A percentile compares a stretch with the other conserved stretches of the same genome.
These are phyloP conservation scores for Sebastes fasciatus DNA, from an alignment of 2,113 vertebrate species.

Conservation along the genomic window DNA sequence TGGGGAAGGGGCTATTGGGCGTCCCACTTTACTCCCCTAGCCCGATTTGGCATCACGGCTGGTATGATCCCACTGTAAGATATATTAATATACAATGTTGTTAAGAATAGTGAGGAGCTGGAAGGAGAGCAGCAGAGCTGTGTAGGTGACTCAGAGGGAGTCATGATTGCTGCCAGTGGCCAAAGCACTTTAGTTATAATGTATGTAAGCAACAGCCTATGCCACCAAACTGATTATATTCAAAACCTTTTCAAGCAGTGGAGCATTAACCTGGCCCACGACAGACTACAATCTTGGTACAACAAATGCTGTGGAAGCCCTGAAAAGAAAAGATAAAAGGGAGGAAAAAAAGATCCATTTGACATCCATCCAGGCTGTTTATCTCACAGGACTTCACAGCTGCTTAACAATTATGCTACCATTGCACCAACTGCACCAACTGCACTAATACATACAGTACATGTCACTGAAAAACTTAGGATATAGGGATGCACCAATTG, in stretches of 20 bases:
- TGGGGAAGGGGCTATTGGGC: too few relatives aligned
- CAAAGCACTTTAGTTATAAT: constrained; percentile 1
- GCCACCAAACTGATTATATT: neutral
- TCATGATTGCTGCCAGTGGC: neutral
- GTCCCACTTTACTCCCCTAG: too few relatives aligned
- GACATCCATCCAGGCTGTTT: neutral
- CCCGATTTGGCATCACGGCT: too few relatives aligned
- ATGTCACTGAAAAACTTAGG: neutral
- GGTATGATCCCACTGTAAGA: too few relatives aligned
- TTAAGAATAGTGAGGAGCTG: too few relatives aligned
- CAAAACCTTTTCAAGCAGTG: neutral
- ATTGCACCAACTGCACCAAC: too few relatives aligned
- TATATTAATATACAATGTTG: too few relatives aligned
- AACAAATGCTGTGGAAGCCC: neutral
- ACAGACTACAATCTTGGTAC: neutral
- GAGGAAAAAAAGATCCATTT: neutral
- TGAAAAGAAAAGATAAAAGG: neutral
- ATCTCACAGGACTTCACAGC: neutral
- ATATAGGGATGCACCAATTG: too few relatives aligned
- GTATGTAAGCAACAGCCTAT: neutral
- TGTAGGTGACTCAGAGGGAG: neutral
- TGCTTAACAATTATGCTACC: neutral
- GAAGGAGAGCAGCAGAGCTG: too few relatives aligned
- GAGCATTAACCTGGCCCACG: neutral
- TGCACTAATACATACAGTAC: too few relatives aligned